phyloP scores from a whole-genome alignment of 2,888 invertebrate species.

The Troides aeacus region DNA sequence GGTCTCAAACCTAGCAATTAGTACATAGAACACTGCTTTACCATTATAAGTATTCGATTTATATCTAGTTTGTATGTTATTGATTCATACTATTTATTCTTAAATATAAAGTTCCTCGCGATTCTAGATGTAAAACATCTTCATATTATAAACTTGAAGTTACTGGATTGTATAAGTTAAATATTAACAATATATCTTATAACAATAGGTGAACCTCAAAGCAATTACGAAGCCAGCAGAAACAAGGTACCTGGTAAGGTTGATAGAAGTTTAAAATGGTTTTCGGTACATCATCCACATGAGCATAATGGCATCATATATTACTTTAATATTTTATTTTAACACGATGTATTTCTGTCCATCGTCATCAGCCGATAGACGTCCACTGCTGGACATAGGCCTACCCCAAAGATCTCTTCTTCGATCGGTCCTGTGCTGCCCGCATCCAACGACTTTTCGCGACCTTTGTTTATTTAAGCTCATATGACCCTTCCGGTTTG shows the following conservation, averaged over 20 bases:
- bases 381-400: too few relatives aligned
- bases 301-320: not conserved
- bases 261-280: slow-evolving; percentile 6
- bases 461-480: too few relatives aligned
- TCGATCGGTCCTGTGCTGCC: too few relatives aligned
- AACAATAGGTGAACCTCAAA: slow-evolving; percentile 54
- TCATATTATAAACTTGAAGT: not conserved
- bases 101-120: not conserved
- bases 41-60: not conserved
- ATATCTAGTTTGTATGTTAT: not conserved
- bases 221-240: slow-evolving; percentile 70
- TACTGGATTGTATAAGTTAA: too few relatives aligned
- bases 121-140: not conserved
- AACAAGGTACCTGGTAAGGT: slow-evolving; percentile 33
- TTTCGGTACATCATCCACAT: slow-evolving; percentile 13
- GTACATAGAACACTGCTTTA: too few relatives aligned
- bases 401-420: too few relatives aligned
- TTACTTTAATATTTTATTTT: too few relatives aligned
- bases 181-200: not conserved
- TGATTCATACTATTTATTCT: not conserved
- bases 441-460: too few relatives aligned
- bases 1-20: too few relatives aligned
- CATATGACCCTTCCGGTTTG: too few relatives aligned
- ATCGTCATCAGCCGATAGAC: too few relatives aligned
- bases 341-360: too few relatives aligned